Evolutionary conservation across 1,140 invertebrate genomes (phyloP).

Genomic region (Wasmannia auropunctata): DNA sequence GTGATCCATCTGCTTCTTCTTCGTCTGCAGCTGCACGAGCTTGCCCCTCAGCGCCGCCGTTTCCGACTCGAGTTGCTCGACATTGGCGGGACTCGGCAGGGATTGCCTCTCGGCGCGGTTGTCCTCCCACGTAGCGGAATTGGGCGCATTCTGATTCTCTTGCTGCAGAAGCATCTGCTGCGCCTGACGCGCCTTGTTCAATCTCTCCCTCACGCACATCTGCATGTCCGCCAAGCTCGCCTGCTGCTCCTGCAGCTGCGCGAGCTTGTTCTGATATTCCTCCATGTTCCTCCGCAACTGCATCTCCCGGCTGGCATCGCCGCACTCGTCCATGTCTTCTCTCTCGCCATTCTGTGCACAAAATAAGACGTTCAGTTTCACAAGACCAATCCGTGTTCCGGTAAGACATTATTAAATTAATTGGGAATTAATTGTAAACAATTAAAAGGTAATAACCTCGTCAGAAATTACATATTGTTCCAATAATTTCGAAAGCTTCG

Average conservation of each 20-base stretch:
- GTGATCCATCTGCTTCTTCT: slow-evolving; percentile 83
- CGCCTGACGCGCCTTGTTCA: slow-evolving; percentile 80
- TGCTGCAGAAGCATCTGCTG: slow-evolving; percentile 76
- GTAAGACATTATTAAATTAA: neutral
- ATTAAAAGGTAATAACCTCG: slow-evolving; percentile 79
- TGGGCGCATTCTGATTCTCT: slow-evolving; percentile 70
- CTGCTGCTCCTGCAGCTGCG: slow-evolving; percentile 81
- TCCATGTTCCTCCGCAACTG: slow-evolving; percentile 81
- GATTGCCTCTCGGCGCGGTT: slow-evolving; percentile 44
- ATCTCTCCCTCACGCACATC: slow-evolving; percentile 77
- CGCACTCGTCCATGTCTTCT: slow-evolving; percentile 71
- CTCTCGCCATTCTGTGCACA: slow-evolving; percentile 75
- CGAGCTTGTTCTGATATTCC: slow-evolving; percentile 81
- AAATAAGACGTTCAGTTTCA: slow-evolving; percentile 18
- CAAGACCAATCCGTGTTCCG: neutral
- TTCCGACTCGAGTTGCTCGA: slow-evolving; percentile 79
- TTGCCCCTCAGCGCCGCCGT: slow-evolving; percentile 79
- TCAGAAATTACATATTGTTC: slow-evolving; percentile 78
- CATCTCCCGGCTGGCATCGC: slow-evolving; percentile 69
- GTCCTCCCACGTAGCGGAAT: slow-evolving; percentile 51
- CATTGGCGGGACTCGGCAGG: slow-evolving; percentile 63
- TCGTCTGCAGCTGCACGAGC: slow-evolving; percentile 80
- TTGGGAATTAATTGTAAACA: too few species aligned
- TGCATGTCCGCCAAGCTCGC: slow-evolving; percentile 80
- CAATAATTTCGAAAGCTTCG: slow-evolving; percentile 81